phyloP scores from a whole-genome alignment of 2,113 vertebrate genomes.

The Aptenodytes forsteri region DNA sequence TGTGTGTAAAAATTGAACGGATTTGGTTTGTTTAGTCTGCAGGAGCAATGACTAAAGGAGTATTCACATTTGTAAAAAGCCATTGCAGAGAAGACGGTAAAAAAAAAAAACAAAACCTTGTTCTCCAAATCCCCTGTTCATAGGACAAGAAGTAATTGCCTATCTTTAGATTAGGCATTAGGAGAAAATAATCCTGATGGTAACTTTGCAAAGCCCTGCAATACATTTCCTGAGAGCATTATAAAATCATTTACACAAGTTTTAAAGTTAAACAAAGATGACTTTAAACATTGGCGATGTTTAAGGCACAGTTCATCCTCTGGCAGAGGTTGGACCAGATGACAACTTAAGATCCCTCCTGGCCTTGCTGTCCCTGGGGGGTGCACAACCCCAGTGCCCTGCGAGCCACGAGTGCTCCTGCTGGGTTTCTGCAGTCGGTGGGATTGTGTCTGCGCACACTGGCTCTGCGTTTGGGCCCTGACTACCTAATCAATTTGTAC shows the following conservation, averaged over 20 bases:
- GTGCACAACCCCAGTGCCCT: background rate
- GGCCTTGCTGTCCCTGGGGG: background rate
- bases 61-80: constrained; percentile 1
- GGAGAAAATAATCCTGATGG: background rate
- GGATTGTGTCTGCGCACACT: background rate
- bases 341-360: background rate
- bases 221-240: background rate
- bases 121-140: background rate
- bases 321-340: background rate
- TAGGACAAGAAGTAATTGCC: background rate
- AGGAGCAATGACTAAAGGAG: background rate
- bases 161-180: background rate
- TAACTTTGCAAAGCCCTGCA: background rate
- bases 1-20: background rate
- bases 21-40: constrained; percentile 63
- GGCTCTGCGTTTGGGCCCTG: background rate
- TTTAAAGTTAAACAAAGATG: background rate
- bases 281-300: background rate
- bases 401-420: rapidly evolving
- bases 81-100: background rate
- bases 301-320: constrained; percentile 6
- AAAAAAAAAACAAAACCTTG: background rate
- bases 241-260: background rate
- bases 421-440: rapidly evolving
- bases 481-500: background rate